Conservation (phyloP, 2,113 vertebrate genomes). For the Dicentrarchus labrax region DNA sequence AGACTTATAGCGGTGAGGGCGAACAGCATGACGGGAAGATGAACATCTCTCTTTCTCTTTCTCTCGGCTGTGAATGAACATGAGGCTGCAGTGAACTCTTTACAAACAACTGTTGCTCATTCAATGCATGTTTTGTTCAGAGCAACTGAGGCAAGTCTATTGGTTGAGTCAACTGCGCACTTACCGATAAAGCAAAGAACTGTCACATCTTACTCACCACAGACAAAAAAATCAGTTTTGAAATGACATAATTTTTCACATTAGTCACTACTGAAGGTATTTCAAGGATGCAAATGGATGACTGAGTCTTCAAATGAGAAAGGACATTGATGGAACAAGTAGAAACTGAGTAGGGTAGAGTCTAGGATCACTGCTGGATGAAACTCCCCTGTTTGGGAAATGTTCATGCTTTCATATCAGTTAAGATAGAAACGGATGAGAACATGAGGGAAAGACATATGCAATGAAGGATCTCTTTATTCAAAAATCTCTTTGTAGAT, state of each 20-base stretch:
- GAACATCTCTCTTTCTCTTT: background rate
- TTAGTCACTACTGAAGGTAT: background rate
- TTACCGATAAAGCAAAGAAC: background rate
- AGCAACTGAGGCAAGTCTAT: background rate
- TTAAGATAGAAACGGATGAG: background rate
- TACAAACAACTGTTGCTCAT: background rate
- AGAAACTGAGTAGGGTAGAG: background rate
- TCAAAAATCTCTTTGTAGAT: background rate
- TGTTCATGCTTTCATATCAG: background rate
- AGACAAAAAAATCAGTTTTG: background rate
- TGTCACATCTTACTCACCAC: background rate
- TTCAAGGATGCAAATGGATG: background rate
- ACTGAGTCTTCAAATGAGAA: background rate
- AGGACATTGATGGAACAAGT: background rate
- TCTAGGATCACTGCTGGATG: background rate
- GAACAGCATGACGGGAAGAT: background rate
- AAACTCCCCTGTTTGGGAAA: background rate
- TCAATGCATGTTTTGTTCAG: constrained; percentile 2
- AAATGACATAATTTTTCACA: background rate
- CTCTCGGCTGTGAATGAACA: background rate
- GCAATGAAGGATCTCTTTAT: background rate
- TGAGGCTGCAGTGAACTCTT: background rate
- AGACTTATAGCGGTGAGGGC: too few species aligned
- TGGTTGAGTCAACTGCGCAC: background rate
- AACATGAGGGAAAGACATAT: background rate